Conservation (phyloP, 2,113 vertebrate species). For the Lamprologus speciosus region DNA sequence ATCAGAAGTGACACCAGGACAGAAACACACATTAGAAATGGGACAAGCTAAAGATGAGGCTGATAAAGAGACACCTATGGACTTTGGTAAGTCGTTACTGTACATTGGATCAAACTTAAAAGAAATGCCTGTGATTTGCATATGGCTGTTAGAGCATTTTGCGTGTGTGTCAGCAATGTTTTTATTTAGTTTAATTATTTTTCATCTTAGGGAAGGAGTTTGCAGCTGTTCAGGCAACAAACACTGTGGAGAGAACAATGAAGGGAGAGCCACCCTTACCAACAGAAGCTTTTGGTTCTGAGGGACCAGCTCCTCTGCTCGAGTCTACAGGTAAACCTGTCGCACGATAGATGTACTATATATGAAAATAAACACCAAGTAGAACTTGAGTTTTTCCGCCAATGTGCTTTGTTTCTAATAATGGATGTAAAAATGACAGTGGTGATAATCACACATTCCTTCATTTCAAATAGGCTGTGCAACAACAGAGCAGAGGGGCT, state of each 20-base stretch:
- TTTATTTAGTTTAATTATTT: background rate
- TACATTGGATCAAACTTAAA: background rate
- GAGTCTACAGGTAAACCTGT: conserved; percentile 51
- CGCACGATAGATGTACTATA: background rate
- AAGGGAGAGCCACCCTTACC: conserved; percentile 8
- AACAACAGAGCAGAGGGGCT: conserved; percentile 19
- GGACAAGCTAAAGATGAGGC: background rate
- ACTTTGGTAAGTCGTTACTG: conserved; percentile 53
- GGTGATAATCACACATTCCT: conserved; percentile 11
- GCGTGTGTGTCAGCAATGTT: background rate
- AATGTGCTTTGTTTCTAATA: background rate
- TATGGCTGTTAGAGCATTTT: background rate
- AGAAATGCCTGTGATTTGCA: background rate
- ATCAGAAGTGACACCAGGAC: conserved; percentile 3
- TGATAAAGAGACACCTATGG: conserved; percentile 52
- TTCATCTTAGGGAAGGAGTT: conserved; percentile 39
- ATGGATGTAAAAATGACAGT: background rate
- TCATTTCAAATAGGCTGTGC: conserved; percentile 29
- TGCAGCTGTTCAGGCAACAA: conserved; percentile 13
- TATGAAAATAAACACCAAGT: background rate
- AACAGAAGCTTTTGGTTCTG: background rate
- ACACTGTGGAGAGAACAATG: conserved; percentile 19
- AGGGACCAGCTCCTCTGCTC: background rate
- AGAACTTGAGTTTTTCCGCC: background rate
- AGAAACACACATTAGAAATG: background rate